A percentile compares a stretch with the other conserved stretches of the same genome.
Evolutionary conservation across 2,797 vertebrate genomes (phyloP).

Genomic region (Anas capensis): DNA sequence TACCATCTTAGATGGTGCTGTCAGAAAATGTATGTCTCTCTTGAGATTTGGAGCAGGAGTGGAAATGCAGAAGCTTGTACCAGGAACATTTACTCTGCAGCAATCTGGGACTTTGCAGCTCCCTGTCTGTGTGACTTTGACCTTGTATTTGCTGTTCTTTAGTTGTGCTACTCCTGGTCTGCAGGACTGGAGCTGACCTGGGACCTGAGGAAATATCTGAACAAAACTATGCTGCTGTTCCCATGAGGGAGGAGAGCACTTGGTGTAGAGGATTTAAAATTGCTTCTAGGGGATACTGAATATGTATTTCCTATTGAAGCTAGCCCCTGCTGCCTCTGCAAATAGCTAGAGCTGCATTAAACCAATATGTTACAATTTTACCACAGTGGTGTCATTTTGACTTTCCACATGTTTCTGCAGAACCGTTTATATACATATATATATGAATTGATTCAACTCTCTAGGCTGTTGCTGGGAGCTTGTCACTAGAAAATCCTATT

Average conservation of each 20-base stretch:
- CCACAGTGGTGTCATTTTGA: not conserved
- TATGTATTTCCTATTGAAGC: not conserved
- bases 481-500: constrained; percentile 7
- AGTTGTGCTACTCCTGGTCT: not conserved
- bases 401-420: not conserved
- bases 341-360: not conserved
- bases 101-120: not conserved
- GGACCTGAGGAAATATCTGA: not conserved
- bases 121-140: not conserved
- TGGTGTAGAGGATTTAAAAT: not conserved
- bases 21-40: not conserved
- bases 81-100: not conserved
- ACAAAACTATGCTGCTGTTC: not conserved
- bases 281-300: not conserved
- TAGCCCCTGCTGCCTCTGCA: not conserved
- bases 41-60: not conserved
- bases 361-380: not conserved
- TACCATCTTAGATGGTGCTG: not conserved
- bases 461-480: not conserved
- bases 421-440: not conserved
- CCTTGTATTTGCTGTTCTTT: not conserved
- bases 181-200: not conserved
- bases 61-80: accelerated
- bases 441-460: not conserved
- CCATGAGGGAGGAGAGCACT: not conserved